Evolutionary conservation across 2,797 vertebrate genomes (phyloP), one percentile per base, ranked within the genome.

Genomic region (Sebastes taczanowskii): DNA sequence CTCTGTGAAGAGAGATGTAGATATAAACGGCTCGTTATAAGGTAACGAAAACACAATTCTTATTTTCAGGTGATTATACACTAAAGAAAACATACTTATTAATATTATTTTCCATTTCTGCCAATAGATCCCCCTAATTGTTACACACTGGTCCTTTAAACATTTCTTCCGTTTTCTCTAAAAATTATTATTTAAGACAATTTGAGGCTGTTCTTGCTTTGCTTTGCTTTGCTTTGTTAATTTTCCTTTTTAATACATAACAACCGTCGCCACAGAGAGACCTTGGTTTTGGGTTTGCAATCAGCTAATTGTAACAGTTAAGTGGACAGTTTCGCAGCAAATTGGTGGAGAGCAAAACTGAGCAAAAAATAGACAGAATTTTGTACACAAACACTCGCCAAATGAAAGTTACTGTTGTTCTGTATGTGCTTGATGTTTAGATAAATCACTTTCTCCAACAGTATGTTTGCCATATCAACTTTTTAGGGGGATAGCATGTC

Each of bases 191-290:
- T 56, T 56, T 20, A 14, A 49, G 61, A 35, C 3, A 7, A 4
- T 56, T 38, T 14, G 1, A 64, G 23, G 9, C 11, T n/a, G 16
- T 56, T 65, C 22, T 38, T 38, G 60, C 0, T 38, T 56, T 55
- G 42, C 0, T 23, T 38, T 38, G 60, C 0, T 38, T 56, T 55
- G 42, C 0, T 23, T 23, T 23, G 23, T 2, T 46, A 23, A 29
- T 34, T 23, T 10, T 20, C 22, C 2, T 25, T 30, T 67, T 52
- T 7, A 23, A 68, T 32, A 11, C 9, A 49, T 49, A 18, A 3
- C 16, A 67, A 59, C 11, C 5, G 0, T 16, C 2, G 0, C 55
- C 18, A 34, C 7, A 49, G 16, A 34, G 1, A 25, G 0, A 22
- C 22, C 29, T 53, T 22, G 6, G 7, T 46, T 61, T 49, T 58